Base-by-base conservation (phyloP, 2,888 invertebrate genomes). In the Creontiades dilutus region DNA sequence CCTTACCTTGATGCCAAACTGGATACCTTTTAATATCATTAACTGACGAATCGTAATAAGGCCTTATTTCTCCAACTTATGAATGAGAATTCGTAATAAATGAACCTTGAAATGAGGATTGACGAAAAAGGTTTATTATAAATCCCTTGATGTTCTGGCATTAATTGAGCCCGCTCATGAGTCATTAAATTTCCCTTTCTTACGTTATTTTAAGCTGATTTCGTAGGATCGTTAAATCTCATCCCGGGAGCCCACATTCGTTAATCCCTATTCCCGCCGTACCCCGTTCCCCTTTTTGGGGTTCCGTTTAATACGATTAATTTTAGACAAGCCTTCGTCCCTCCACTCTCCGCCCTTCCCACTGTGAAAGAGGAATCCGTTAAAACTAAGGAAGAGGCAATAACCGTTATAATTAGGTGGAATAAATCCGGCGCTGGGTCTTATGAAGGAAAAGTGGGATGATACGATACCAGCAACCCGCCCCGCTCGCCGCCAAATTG, bases 171-270 rank as follows among this genome's bases (percentile, higher is more conserved):
- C 23, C 68, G 23, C 23, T 68, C 27, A 68, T 23, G 68, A 68
- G 68, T 68, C 68, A 68, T 68, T 68, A 68, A 68, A 68, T 68
- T 7, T 23, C n/a, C n/a, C 13, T 68, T 68, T 68, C 23, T 23
- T 68, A 68, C 68, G 68, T 68, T 68, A 68, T 68, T 68, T 68
- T 68, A 68, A 68, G 68, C 68, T 23, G 68, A 68, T 68, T 68
- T 23, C 9, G 11, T 68, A 5, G 68, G 68, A 68, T 68, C 68
- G 37, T 37, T 37, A 37, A 68, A 13, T 19, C 68, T 11, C 68
- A 68, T 11, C 68, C 68, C 57, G 7, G 14, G 57, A 57, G 27
- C 68, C 68, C 68, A 7, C 68, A 68, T 27, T 68, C 68, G 68
- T 23, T 68, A 68, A 68, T 68, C 68, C 68, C 57, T 16, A 57